Base-by-base conservation (phyloP, 2,888 invertebrate species). In the Chorisops tibialis region DNA sequence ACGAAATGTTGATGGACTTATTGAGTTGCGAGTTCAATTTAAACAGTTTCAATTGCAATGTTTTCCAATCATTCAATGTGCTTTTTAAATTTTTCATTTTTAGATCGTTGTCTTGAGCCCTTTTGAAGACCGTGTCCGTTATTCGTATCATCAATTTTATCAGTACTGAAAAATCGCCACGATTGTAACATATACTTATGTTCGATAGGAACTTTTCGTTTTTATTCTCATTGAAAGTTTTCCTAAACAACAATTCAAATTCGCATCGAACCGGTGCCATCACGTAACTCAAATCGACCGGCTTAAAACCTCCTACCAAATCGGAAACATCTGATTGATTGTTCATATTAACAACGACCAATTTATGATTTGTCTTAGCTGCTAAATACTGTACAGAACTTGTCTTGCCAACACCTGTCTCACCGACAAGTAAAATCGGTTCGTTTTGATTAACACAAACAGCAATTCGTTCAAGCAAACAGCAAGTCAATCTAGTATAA, bases 381-480 rank as follows among this genome's bases (percentile, higher is more conserved):
- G 97, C 93, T 59, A 98, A 80, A 77, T 91, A 94, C 74, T 98
- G 98, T 1, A 99, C 86, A 0, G 92, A 87, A 1, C 95, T 93
- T 0, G 99, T 99, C 81, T 99, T 99, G 0, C 99, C 99, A 0
- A 96, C 96, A 49, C 99, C 99, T 0, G 99, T 99, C 80, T 99
- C 99, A 24, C 99, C 99, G 0, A 98, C 96, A 5, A 99, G 80
- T 4, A 99, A 79, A 1, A 97, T 91, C 0, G 98, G 94, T 74
- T 99, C 98, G 51, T 86, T 85, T 52, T 89, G 84, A 1, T 80
- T 81, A 0, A 97, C 86, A 72, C 93, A 92, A 65, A 90, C 89
- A 18, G 93, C 87, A 54, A 99, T 87, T 21, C 89, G 84, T 79
- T 99, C 99, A 41, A 99, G 78, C 49, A 96, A 81, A 72, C 88